Conservation (phyloP, 1,140 invertebrate genomes). For the Lanistes nyassanus region DNA sequence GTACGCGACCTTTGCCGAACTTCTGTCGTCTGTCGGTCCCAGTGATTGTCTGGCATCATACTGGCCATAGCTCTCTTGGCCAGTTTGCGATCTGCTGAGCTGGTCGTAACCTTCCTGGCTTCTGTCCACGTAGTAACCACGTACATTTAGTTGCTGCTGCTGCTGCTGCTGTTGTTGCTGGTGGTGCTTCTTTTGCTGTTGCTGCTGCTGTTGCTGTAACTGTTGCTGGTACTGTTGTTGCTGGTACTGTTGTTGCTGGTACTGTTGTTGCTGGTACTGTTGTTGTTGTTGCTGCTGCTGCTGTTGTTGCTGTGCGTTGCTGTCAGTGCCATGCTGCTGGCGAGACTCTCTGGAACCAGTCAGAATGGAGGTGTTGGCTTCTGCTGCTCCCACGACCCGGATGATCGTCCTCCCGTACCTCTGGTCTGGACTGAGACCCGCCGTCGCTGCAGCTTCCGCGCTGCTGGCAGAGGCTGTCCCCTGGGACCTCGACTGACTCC, state of each 20-base stretch:
- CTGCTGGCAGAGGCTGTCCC: not conserved
- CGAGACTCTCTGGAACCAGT: not conserved
- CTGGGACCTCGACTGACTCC: not conserved
- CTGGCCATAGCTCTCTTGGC: not conserved
- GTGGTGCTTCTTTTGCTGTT: not conserved
- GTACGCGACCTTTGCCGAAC: not conserved
- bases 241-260: not conserved
- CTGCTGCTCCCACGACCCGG: conserved; percentile 8
- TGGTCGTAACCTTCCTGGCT: not conserved
- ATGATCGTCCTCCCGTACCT: not conserved
- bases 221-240: not conserved
- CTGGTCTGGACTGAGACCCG: not conserved
- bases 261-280: not conserved
- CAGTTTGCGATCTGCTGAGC: not conserved
- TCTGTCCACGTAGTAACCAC: conserved; percentile 13
- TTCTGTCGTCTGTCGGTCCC: not conserved
- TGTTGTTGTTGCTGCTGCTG: not conserved
- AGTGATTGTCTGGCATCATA: not conserved
- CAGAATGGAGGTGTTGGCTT: not conserved
- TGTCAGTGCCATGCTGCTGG: not conserved
- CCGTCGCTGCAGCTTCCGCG: not conserved
- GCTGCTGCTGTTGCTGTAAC: not conserved
- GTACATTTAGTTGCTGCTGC: not conserved
- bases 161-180: not conserved
- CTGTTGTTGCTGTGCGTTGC: not conserved